Base-by-base conservation (phyloP, 2,797 vertebrate species). In the Sphaeramia orbicularis region DNA sequence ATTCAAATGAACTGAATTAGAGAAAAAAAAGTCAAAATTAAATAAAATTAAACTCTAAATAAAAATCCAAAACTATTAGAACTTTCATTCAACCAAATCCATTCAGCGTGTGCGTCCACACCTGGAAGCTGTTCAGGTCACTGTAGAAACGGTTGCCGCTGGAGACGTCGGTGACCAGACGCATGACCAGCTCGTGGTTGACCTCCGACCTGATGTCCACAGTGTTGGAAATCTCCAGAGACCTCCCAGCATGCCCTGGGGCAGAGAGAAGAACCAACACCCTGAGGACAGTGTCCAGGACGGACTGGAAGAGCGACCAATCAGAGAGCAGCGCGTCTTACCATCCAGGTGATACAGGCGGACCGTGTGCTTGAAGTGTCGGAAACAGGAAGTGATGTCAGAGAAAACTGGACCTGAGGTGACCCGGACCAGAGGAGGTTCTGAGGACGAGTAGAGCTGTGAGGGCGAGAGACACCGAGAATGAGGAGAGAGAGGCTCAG, bases 111-210 rank as follows among this genome's bases (percentile, higher is more conserved):
- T 38, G 12, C 12, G 41, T 6, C 41, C 15, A 18, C 7, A 97
- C 97, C 96, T 98, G 97, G 85, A 95, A 98, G 56, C 96, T 94
- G 77, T 98, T 98, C 77, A 98, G 95, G 83, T 98, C 97, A 10
- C 91, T 91, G 86, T 91, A 96, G 92, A 97, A 98, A 75, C 82
- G 93, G 65, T 96, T 94, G 66, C 92, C 89, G 45, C 78, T 97
- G 73, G 94, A 93, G 42, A 97, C 71, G 10, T 95, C 89, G 44
- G 94, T 96, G 55, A 92, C 88, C 70, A 98, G 92, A 76, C 94
- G 93, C 96, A 98, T 97, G 51, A 92, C 95, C 52, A 98, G 96
- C 81, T 98, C 96, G 41, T 74, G 93, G 89, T 98, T 98, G 85
- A 90, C 85, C 89, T 97, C 95, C 54, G 93, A 94, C 78, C 96